Percentiles rank a stretch among this genome's conserved stretches.
Conservation (phyloP, 2,113 vertebrate species). For the Ammodytes dubius region DNA sequence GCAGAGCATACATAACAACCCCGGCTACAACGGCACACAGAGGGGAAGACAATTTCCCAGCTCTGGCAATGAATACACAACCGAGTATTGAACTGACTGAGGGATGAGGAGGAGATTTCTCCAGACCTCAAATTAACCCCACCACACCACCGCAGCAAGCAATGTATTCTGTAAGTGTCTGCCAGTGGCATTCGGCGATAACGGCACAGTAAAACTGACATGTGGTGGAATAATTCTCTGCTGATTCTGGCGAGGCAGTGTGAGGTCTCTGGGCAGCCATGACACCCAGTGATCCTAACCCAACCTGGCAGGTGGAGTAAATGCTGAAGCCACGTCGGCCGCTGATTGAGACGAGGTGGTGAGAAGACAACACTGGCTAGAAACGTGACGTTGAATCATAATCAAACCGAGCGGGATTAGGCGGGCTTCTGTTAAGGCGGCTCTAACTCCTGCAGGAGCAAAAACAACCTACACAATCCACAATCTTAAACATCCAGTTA, state of each 20-base stretch:
- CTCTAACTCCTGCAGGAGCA: slow-evolving; percentile 10
- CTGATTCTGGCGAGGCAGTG: slow-evolving; percentile 59
- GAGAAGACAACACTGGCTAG: slow-evolving; percentile 26
- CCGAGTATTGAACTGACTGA: slow-evolving; percentile 55
- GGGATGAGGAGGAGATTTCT: slow-evolving; percentile 61
- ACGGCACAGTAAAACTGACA: slow-evolving; percentile 70
- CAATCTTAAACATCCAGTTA: slow-evolving; percentile 39
- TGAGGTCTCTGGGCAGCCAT: slow-evolving; percentile 71
- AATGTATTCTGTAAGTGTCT: slow-evolving; percentile 62
- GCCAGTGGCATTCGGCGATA: slow-evolving; percentile 68
- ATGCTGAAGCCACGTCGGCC: slow-evolving; percentile 62
- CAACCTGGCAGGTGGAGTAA: slow-evolving; percentile 80
- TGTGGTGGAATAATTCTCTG: slow-evolving; percentile 76
- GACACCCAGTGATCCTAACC: slow-evolving; percentile 78
- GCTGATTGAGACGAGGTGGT: slow-evolving; percentile 71
- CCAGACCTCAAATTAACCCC: slow-evolving; percentile 79
- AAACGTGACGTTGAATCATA: slow-evolving; percentile 55
- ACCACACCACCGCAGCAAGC: slow-evolving; percentile 55
- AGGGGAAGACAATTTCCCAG: slow-evolving; percentile 74
- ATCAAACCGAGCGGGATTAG: slow-evolving; percentile 23
- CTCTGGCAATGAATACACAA: slow-evolving; percentile 69
- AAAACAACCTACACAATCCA: background rate
- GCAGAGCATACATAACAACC: slow-evolving; percentile 77
- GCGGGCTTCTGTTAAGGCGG: slow-evolving; percentile 41
- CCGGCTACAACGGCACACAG: slow-evolving; percentile 63